phyloP scores from a whole-genome alignment of 1,140 invertebrate genomes.

The Oppia nitens region DNA sequence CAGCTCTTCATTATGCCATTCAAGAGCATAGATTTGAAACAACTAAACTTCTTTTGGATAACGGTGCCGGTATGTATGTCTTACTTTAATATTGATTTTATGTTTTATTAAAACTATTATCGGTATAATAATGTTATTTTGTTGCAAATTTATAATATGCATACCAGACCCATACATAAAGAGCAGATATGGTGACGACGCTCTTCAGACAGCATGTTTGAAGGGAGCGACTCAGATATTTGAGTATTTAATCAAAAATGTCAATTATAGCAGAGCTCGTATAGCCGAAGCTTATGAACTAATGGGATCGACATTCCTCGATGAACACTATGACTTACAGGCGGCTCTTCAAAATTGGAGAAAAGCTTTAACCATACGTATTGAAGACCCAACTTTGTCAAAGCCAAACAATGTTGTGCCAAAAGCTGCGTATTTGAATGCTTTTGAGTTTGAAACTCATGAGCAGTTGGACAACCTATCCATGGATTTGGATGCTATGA shows the following conservation, averaged over 20 bases:
- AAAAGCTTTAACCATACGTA: conserved; percentile 32
- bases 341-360: conserved; percentile 38
- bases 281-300: conserved; percentile 66
- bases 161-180: conserved; percentile 28
- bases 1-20: conserved; percentile 82
- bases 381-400: conserved; percentile 16
- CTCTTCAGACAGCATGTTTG: conserved; percentile 69
- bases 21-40: conserved; percentile 72
- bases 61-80: conserved; percentile 55
- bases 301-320: conserved; percentile 62
- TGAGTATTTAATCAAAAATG: conserved; percentile 46
- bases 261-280: conserved; percentile 43
- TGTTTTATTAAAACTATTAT: neutral
- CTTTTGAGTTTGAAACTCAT: conserved; percentile 47
- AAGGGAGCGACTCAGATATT: conserved; percentile 70
- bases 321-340: conserved; percentile 51
- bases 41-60: conserved; percentile 54
- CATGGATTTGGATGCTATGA: conserved; percentile 56
- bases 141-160: neutral
- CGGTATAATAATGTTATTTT: neutral
- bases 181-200: conserved; percentile 71
- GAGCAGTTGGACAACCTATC: conserved; percentile 51
- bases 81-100: neutral
- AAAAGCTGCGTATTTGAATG: conserved; percentile 41
- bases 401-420: conserved; percentile 31